Evolutionary conservation across 1,140 invertebrate species (phyloP).

Genomic region (Anoplolepis gracilipes): DNA sequence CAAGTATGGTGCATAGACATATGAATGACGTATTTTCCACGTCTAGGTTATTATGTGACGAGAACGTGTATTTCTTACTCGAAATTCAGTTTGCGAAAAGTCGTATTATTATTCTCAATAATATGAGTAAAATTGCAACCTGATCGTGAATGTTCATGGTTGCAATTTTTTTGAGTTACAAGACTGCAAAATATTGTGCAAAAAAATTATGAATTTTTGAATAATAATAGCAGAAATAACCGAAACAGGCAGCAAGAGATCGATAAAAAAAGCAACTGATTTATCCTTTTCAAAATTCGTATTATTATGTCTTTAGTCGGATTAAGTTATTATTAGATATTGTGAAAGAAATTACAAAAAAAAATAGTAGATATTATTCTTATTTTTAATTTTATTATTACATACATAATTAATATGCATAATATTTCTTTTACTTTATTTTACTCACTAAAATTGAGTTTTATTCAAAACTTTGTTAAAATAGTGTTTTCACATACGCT

Average conservation of each 20-base stretch:
- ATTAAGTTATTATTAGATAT: not conserved
- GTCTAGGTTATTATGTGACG: not conserved
- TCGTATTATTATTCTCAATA: not conserved
- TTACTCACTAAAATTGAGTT: not conserved
- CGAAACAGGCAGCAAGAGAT: not conserved
- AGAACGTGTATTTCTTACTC: not conserved
- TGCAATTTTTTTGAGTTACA: not conserved
- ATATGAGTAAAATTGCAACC: too few species aligned
- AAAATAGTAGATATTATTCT: constrained; percentile 6
- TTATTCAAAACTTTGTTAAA: not conserved
- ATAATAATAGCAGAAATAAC: constrained; percentile 1
- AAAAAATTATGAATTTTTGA: not conserved
- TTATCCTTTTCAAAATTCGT: not conserved
- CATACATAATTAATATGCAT: not conserved
- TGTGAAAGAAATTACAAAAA: not conserved
- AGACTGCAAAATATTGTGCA: not conserved
- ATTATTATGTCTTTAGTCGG: not conserved
- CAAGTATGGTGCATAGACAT: too few species aligned
- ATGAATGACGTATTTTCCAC: too few species aligned
- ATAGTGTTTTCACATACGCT: too few species aligned
- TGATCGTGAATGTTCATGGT: too few species aligned
- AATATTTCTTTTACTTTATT: not conserved
- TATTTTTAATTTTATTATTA: not conserved
- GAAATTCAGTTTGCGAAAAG: not conserved
- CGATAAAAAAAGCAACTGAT: not conserved